Evolutionary conservation across 2,113 vertebrate genomes (phyloP), one percentile per base, ranked within the genome.

Genomic region (Tetraodon nigroviridis): DNA sequence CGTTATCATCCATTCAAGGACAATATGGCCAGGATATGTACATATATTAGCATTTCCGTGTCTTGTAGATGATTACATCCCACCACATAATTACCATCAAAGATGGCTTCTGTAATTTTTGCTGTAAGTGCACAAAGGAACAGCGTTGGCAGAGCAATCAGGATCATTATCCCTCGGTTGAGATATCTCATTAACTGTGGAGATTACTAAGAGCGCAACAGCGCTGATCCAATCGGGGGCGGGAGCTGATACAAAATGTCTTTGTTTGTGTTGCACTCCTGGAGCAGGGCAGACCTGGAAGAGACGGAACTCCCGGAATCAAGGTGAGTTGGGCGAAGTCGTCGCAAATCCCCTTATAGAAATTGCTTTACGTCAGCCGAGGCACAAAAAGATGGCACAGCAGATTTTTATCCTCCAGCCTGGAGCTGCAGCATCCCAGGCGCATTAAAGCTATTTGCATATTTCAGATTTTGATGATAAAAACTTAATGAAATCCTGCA

Each of bases 291-390:
- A 84, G 87, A 73, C 75, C 88, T 22, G 91, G 91, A 61, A 91
- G 88, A 79, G 90, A 92, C 76, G 91, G 91, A 73, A 87, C 89
- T 81, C 87, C 89, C 16, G 91, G 90, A 81, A 83, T 86, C 63
- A 88, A 89, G 90, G 91, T 91, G 73, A 89, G 89, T 67, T 53
- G 64, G 58, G 51, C 18, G 29, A 61, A 51, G 37, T n/a, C 7
- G 18, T 11, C 54, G 53, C 61, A 83, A 84, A 85, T 84, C 82
- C 69, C 75, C 79, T 80, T 82, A 84, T 81, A 80, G 76, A 83
- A 83, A 75, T 69, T 67, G 55, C 82, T 79, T 85, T 77, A 80
- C 78, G 80, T 81, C 79, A 75, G 59, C 67, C 52, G 16, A 59
- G 78, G 54, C 65, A 75, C 65, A 82, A 71, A 80, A 70, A 80